phyloP scores from a whole-genome alignment of 2,797 vertebrate genomes.

The Sebastes ruberrimus region DNA sequence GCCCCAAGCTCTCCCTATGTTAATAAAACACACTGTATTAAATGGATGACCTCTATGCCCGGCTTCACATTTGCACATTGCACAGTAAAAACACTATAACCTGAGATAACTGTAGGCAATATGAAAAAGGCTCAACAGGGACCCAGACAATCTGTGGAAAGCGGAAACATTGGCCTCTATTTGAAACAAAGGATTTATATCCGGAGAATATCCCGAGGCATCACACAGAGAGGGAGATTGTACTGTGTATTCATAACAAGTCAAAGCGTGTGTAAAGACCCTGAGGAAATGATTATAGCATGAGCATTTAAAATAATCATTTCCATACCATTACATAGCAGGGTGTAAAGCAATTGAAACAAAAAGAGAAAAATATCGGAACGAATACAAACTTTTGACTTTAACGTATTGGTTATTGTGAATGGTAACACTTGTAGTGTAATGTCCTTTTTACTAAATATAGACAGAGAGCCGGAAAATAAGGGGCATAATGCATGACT shows the following conservation, averaged over 20 bases:
- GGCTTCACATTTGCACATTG: slow-evolving; percentile 5
- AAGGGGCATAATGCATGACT: not conserved
- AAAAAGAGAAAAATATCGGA: not conserved
- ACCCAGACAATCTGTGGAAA: slow-evolving; percentile 44
- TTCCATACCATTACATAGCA: slow-evolving; percentile 19
- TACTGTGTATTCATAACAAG: slow-evolving; percentile 36
- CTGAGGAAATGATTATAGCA: slow-evolving; percentile 48
- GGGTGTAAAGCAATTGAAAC: slow-evolving; percentile 3
- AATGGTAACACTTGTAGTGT: not conserved
- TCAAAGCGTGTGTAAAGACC: slow-evolving; percentile 31
- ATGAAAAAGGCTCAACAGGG: slow-evolving; percentile 21
- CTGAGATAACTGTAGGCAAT: slow-evolving; percentile 37
- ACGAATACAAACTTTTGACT: slow-evolving; percentile 15
- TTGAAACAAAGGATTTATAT: slow-evolving; percentile 49
- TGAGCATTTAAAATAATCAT: slow-evolving; percentile 32
- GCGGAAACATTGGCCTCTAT: slow-evolving; percentile 45
- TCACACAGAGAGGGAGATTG: slow-evolving; percentile 17
- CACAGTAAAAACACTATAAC: not conserved
- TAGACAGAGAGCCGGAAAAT: not conserved
- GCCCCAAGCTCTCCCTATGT: slow-evolving; percentile 19
- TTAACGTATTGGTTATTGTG: not conserved
- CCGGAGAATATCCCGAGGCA: slow-evolving; percentile 48
- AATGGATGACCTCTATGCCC: slow-evolving; percentile 23
- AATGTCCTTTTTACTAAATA: not conserved
- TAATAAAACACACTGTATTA: slow-evolving; percentile 42